Conservation (phyloP, 1,140 invertebrate species). For the Solenopsis invicta region DNA sequence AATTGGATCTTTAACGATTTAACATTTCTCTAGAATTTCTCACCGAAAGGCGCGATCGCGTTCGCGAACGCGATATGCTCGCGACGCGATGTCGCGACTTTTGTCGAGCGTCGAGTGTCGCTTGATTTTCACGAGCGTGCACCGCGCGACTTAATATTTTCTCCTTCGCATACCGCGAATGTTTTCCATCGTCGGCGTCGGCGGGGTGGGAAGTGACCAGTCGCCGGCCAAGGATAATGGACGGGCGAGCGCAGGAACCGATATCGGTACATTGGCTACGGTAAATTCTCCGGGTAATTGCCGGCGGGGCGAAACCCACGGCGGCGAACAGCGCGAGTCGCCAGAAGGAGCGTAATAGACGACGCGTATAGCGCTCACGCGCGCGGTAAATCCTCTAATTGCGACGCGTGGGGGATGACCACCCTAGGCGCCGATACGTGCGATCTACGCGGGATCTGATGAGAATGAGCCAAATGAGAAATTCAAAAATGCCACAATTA, state of each 20-base stretch:
- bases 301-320: conserved; percentile 37
- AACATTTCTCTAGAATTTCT: background rate
- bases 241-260: conserved; percentile 59
- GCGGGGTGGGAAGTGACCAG: conserved; percentile 45
- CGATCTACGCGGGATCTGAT: background rate
- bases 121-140: conserved; percentile 47
- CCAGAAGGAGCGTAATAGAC: conserved; percentile 35
- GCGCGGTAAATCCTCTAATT: conserved; percentile 39
- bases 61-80: background rate
- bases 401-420: conserved; percentile 13
- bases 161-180: conserved; percentile 44
- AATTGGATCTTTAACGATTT: background rate
- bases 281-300: conserved; percentile 75
- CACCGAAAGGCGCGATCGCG: background rate
- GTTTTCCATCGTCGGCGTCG: conserved; percentile 54
- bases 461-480: background rate
- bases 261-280: conserved; percentile 75
- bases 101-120: background rate
- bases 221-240: conserved; percentile 72
- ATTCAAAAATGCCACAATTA: background rate
- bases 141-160: conserved; percentile 48
- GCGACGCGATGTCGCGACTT: background rate
- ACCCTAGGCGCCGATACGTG: conserved; percentile 1
- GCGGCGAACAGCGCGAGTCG: conserved; percentile 64
- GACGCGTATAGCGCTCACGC: conserved; percentile 8